A percentile compares a stretch with the other conserved stretches of the same genome.
Conservation (phyloP, 1,140 invertebrate species). For the Andrena cerasifolii region DNA sequence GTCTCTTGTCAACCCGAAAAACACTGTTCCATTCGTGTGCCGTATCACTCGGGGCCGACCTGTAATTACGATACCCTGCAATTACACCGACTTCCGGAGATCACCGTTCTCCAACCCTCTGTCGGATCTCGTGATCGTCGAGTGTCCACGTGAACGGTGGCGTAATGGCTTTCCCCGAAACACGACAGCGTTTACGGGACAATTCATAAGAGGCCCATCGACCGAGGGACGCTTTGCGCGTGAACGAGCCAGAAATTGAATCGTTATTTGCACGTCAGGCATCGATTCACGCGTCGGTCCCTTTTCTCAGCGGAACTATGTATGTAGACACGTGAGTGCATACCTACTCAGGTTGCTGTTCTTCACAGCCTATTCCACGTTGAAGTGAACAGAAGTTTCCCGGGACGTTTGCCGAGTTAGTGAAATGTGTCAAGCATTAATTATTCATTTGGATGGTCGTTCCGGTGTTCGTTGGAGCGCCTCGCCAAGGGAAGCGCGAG, state of each 20-base stretch:
- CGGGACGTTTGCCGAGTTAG: too few relatives aligned
- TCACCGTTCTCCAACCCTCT: background rate
- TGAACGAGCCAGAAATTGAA: background rate
- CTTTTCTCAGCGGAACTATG: too few relatives aligned
- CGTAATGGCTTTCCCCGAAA: background rate
- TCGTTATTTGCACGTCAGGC: background rate
- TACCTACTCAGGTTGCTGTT: too few relatives aligned
- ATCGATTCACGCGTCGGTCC: background rate
- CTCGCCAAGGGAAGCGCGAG: too few relatives aligned
- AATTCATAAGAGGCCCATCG: background rate
- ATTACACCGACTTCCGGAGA: conserved; percentile 29
- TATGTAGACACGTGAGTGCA: too few relatives aligned
- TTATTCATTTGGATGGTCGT: too few relatives aligned
- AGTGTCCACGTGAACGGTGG: background rate
- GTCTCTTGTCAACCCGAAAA: conserved; percentile 23
- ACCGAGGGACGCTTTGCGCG: background rate
- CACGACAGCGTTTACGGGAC: background rate
- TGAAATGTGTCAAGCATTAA: too few relatives aligned
- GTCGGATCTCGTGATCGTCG: background rate
- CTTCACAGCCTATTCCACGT: too few relatives aligned
- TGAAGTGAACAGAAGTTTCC: too few relatives aligned
- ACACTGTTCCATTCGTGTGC: background rate
- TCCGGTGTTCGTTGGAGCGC: too few relatives aligned
- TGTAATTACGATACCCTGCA: conserved; percentile 13
- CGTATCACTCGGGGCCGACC: background rate